Conservation (phyloP, 2,888 invertebrate genomes). For the Thymelicus acteon region DNA sequence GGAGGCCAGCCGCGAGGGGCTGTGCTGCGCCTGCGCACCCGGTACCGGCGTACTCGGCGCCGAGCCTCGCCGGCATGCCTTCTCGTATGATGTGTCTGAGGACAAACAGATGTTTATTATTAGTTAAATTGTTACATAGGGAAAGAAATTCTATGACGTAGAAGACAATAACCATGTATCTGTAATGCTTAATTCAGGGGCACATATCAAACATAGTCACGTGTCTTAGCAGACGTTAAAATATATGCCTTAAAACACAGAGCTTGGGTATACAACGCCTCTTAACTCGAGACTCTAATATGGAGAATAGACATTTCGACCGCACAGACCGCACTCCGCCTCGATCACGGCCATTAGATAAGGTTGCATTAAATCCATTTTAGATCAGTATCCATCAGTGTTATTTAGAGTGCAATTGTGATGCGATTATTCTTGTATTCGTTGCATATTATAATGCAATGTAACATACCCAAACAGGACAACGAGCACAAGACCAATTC, state of each 20-base stretch:
- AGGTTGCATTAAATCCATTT: slow-evolving; percentile 52
- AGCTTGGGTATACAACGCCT: slow-evolving; percentile 45
- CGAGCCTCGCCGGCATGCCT: slow-evolving; percentile 93
- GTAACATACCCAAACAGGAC: slow-evolving; percentile 52
- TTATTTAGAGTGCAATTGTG: slow-evolving; percentile 55
- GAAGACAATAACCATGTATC: too few species aligned
- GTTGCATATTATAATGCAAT: too few species aligned
- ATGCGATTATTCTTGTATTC: slow-evolving; percentile 55
- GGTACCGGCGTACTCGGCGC: slow-evolving; percentile 94
- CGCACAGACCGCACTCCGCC: slow-evolving; percentile 49
- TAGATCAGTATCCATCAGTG: slow-evolving; percentile 72
- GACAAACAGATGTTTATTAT: slow-evolving; percentile 52
- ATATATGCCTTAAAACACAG: too few species aligned
- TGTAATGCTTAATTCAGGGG: too few species aligned
- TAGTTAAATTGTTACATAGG: neutral
- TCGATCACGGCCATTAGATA: slow-evolving; percentile 59
- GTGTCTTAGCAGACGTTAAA: too few species aligned
- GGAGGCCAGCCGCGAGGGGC: slow-evolving; percentile 92
- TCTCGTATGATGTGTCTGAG: slow-evolving; percentile 96
- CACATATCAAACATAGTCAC: too few species aligned
- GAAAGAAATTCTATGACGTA: neutral
- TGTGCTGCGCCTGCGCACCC: slow-evolving; percentile 87
- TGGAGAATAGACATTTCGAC: slow-evolving; percentile 46
- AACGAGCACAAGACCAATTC: slow-evolving; percentile 54
- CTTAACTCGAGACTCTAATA: slow-evolving; percentile 54